Conservation (phyloP, 92 coral and sea anemone species). For the Epizoanthus rinbou region DNA sequence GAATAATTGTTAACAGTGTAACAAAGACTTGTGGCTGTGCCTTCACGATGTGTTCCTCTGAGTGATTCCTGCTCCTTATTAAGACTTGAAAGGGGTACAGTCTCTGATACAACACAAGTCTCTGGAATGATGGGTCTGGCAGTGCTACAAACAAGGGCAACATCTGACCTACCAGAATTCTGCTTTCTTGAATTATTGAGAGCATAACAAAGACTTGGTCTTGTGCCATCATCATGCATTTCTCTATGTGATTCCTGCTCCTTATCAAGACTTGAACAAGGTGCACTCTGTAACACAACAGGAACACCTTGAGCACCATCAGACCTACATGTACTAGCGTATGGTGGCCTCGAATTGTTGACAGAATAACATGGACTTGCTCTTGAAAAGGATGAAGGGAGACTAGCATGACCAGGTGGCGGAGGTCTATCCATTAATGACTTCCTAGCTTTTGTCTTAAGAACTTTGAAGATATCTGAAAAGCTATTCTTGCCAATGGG, state of each 20-base stretch:
- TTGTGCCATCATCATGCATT: not conserved
- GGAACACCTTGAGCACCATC: too few species aligned
- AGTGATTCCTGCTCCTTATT: too few species aligned
- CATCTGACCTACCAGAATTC: not conserved
- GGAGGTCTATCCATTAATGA: constrained; percentile 9
- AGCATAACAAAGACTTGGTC: not conserved
- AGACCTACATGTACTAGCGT: not conserved
- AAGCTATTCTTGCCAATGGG: constrained; percentile 21
- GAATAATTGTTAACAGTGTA: not conserved
- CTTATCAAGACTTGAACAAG: too few species aligned
- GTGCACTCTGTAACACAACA: too few species aligned
- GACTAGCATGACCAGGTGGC: not conserved
- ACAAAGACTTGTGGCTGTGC: not conserved
- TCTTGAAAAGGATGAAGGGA: not conserved
- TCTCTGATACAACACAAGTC: too few species aligned
- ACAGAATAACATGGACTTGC: not conserved
- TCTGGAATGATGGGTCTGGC: too few species aligned
- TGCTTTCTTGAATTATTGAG: not conserved
- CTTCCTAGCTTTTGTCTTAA: constrained; percentile 20
- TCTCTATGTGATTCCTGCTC: too few species aligned
- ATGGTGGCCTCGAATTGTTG: not conserved
- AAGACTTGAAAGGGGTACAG: too few species aligned
- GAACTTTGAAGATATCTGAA: constrained; percentile 19
- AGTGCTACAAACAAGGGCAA: too few species aligned
- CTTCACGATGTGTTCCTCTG: too few species aligned